Evolutionary conservation across 2,797 vertebrate genomes (phyloP).

Genomic region (Hippopotamyrus pictus): DNA sequence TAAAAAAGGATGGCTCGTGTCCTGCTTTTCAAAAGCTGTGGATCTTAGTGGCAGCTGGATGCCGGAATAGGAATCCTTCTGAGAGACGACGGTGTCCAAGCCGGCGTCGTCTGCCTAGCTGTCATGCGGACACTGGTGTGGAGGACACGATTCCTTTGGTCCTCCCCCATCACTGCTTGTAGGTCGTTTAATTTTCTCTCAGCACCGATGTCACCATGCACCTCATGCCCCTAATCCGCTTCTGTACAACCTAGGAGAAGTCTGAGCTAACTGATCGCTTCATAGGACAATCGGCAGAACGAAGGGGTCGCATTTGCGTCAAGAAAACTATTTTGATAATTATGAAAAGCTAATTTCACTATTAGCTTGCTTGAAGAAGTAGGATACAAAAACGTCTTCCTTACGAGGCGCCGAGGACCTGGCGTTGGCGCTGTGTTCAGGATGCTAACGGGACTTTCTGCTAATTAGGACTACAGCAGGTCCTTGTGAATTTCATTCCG

Average conservation of each 20-base stretch:
- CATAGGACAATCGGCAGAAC: background rate
- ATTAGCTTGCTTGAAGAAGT: background rate
- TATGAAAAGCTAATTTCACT: background rate
- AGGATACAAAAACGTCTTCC: background rate
- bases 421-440: background rate
- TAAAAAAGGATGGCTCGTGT: background rate
- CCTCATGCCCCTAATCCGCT: background rate
- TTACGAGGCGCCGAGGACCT: background rate
- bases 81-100: background rate
- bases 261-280: background rate
- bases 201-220: background rate
- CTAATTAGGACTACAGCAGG: background rate
- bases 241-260: background rate
- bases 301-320: background rate
- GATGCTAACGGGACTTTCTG: background rate
- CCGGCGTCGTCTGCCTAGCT: background rate
- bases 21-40: background rate
- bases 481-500: background rate
- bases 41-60: background rate
- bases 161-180: background rate
- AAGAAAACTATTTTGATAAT: background rate
- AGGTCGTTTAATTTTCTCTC: background rate
- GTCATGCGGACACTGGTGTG: background rate
- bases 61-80: background rate
- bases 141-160: background rate